These are phyloP conservation scores for Invenusta paracnida DNA, from an alignment of 2,888 invertebrate genomes.

Conservation along the genomic window DNA sequence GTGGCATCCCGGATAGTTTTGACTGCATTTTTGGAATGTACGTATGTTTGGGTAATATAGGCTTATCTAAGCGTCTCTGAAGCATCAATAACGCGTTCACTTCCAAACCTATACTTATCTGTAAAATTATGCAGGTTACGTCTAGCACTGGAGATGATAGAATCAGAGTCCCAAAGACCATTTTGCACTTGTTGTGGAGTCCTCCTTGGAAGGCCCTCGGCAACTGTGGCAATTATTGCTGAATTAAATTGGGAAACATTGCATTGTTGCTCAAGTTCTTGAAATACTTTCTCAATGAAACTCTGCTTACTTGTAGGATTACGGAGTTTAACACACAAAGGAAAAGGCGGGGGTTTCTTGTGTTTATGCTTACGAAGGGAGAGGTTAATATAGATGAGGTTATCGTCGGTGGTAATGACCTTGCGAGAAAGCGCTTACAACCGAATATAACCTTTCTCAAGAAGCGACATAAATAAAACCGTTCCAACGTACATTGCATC, in stretches of 20 bases:
- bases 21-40: neutral
- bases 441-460: too few relatives aligned
- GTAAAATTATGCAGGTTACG: neutral
- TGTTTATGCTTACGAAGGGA: neutral
- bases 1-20: neutral
- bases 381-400: neutral
- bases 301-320: neutral
- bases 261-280: too few relatives aligned
- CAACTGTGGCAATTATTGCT: neutral
- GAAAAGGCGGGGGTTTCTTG: neutral
- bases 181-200: neutral
- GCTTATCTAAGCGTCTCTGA: neutral
- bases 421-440: neutral
- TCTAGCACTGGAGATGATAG: neutral
- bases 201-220: neutral
- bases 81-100: neutral
- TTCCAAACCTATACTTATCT: neutral
- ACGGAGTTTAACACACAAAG: slow-evolving; percentile 15
- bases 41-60: neutral
- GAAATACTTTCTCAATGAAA: too few relatives aligned
- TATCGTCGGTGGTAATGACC: slow-evolving; percentile 13
- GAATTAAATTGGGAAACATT: too few relatives aligned
- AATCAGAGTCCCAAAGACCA: neutral
- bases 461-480: too few relatives aligned
- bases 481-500: too few relatives aligned